These are phyloP conservation scores for Chelon labrosus DNA, from an alignment of 2,797 vertebrate species.

Conservation along the genomic window DNA sequence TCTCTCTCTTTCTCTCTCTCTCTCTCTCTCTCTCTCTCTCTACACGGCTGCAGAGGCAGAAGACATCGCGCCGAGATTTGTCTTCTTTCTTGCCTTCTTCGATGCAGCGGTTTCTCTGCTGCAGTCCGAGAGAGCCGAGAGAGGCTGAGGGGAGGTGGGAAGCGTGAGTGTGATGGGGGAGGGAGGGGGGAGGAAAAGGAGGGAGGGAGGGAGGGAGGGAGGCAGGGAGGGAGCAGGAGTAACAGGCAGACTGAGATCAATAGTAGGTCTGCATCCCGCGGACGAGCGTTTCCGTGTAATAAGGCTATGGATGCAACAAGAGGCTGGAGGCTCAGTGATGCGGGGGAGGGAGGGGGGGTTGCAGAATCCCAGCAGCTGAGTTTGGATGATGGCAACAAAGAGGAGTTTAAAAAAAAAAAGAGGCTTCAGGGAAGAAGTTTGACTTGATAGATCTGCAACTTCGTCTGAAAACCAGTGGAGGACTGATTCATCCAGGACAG, in stretches of 20 bases:
- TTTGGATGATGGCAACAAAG: not conserved
- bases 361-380: not conserved
- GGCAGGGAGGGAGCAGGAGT: slow-evolving; percentile 37
- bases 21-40: not conserved
- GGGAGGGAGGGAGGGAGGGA: not conserved
- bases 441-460: too few relatives aligned
- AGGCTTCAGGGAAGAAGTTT: too few relatives aligned
- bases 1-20: too few relatives aligned
- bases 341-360: not conserved
- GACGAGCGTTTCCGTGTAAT: slow-evolving; percentile 56
- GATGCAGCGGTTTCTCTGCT: slow-evolving; percentile 84
- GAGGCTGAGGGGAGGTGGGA: slow-evolving; percentile 64
- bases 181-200: slow-evolving; percentile 5
- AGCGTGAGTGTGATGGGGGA: slow-evolving; percentile 49
- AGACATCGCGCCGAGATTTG: slow-evolving; percentile 46
- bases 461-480: too few relatives aligned
- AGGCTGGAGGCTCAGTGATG: slow-evolving; percentile 6
- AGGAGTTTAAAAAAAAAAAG: too few relatives aligned
- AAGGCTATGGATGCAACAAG: slow-evolving; percentile 15
- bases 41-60: slow-evolving; percentile 25
- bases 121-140: slow-evolving; percentile 79
- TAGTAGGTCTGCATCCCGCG: slow-evolving; percentile 57
- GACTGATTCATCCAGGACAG: too few relatives aligned
- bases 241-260: slow-evolving; percentile 67
- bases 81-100: slow-evolving; percentile 46